These are phyloP conservation scores for Lysandra coridon DNA, from an alignment of 2,888 invertebrate species.

Conservation along the genomic window DNA sequence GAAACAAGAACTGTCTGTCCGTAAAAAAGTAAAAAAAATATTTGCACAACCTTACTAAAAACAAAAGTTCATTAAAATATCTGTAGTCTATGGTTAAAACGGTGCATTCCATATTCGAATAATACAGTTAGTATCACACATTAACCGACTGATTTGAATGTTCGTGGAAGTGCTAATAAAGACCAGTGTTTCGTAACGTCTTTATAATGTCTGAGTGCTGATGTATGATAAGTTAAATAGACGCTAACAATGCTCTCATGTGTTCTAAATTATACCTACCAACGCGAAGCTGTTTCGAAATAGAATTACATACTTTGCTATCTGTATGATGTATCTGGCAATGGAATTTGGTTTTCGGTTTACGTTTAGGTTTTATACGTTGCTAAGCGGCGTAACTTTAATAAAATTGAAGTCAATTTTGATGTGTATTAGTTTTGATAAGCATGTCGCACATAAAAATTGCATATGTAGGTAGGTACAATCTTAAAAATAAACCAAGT, in stretches of 20 bases:
- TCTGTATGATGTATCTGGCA: neutral
- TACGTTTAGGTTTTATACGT: neutral
- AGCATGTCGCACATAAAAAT: neutral
- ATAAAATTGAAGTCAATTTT: neutral
- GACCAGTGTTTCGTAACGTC: slow-evolving; percentile 51
- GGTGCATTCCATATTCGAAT: slow-evolving; percentile 19
- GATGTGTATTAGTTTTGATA: too few relatives aligned
- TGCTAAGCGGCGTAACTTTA: neutral
- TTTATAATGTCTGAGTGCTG: slow-evolving; percentile 44
- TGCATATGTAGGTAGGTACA: too few relatives aligned
- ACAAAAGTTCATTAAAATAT: neutral
- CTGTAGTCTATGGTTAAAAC: slow-evolving; percentile 3
- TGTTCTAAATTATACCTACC: slow-evolving; percentile 13
- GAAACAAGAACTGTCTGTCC: neutral
- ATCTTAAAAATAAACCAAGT: too few relatives aligned
- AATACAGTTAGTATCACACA: slow-evolving; percentile 43
- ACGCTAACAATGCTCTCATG: slow-evolving; percentile 32
- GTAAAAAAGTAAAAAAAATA: too few relatives aligned
- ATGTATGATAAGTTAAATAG: slow-evolving; percentile 28
- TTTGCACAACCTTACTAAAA: neutral
- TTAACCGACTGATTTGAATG: slow-evolving; percentile 53
- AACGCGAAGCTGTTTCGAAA: neutral
- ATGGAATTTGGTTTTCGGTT: neutral
- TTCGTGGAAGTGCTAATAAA: slow-evolving; percentile 53
- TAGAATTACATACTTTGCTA: neutral